Evolutionary conservation across 2,888 invertebrate species (phyloP).

Genomic region (Adelognathus sp.): DNA sequence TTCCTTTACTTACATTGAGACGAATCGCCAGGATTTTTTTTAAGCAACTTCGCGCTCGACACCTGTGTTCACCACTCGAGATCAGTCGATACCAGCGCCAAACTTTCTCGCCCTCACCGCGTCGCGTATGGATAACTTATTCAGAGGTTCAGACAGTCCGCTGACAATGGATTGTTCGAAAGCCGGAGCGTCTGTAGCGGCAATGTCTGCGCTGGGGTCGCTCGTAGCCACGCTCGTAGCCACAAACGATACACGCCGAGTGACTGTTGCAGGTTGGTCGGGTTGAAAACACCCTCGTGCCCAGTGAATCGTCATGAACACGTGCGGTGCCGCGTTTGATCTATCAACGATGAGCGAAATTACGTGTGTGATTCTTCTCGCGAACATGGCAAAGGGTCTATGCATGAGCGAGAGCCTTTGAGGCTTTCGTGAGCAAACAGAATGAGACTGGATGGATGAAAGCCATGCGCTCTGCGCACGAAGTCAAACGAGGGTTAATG

Average conservation of each 20-base stretch:
- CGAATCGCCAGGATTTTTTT: too few species aligned
- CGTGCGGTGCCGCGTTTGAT: conserved; percentile 28
- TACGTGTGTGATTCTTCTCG: conserved; percentile 16
- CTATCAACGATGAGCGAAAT: conserved; percentile 16
- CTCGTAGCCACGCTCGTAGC: background rate
- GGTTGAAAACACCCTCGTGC: background rate
- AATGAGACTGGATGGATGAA: conserved; percentile 8
- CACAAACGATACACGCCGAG: background rate
- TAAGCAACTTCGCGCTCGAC: too few species aligned
- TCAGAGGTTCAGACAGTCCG: conserved; percentile 27
- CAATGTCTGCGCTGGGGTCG: background rate
- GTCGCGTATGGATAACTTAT: conserved; percentile 21
- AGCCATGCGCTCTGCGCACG: conserved; percentile 12
- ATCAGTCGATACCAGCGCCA: too few species aligned
- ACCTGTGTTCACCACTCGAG: too few species aligned
- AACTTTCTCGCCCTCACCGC: background rate
- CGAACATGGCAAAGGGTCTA: background rate
- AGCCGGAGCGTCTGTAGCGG: background rate
- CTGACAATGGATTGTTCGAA: conserved; percentile 20
- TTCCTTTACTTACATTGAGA: too few species aligned
- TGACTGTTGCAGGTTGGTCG: background rate
- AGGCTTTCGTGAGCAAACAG: conserved; percentile 32
- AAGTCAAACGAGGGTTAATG: conserved; percentile 64
- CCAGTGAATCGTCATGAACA: conserved; percentile 7
- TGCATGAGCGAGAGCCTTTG: background rate